Conservation (phyloP, 1,140 invertebrate species). For the Homarus americanus region DNA sequence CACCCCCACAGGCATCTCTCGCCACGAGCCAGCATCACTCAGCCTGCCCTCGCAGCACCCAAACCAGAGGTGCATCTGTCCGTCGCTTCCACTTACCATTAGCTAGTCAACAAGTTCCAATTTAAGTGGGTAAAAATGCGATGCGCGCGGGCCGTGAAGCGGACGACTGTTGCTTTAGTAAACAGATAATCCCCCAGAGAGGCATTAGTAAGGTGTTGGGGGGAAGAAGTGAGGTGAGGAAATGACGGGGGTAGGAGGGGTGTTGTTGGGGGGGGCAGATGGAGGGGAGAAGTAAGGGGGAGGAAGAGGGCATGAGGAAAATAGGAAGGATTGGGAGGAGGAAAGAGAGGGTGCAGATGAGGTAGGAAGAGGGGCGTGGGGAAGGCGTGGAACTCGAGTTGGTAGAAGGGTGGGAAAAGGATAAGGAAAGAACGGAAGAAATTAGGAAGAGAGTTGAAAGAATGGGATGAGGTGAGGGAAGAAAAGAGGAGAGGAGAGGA, state of each 20-base stretch:
- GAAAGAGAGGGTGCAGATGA: neutral
- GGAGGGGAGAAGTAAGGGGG: neutral
- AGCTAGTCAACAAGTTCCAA: constrained; percentile 38
- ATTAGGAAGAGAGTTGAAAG: neutral
- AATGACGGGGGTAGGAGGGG: neutral
- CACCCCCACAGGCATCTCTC: too few species aligned
- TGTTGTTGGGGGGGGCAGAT: neutral
- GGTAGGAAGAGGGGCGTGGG: neutral
- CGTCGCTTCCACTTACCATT: constrained; percentile 29
- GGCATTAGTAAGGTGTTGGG: too few species aligned
- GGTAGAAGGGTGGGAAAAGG: too few species aligned
- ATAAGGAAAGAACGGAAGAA: neutral
- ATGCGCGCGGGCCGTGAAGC: neutral
- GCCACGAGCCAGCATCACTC: too few species aligned
- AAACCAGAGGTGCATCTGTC: neutral
- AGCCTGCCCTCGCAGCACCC: too few species aligned
- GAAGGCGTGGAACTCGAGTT: too few species aligned
- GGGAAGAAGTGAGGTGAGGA: neutral
- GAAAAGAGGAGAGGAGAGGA: neutral
- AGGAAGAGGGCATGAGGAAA: neutral
- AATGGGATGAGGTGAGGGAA: neutral
- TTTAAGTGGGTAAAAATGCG: neutral
- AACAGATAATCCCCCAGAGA: neutral
- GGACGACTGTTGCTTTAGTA: constrained; percentile 17
- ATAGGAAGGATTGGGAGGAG: too few species aligned